Conservation (phyloP, 2,797 vertebrate species). For the Graptemys geographica region DNA sequence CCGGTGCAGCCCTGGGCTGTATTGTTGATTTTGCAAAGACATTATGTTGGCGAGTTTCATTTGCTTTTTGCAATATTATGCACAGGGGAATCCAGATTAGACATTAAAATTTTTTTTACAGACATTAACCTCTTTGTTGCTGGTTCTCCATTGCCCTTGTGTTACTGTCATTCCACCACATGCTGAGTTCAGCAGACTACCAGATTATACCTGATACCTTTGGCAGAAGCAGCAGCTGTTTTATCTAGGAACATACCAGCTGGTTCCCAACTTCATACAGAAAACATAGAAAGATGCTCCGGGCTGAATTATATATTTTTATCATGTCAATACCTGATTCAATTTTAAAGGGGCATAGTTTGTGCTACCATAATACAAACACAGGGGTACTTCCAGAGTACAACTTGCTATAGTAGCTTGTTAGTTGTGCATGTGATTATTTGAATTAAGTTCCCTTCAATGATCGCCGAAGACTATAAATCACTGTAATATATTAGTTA, state of each 20-base stretch:
- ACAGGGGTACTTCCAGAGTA: not conserved
- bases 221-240: slow-evolving; percentile 52
- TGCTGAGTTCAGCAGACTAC: slow-evolving; percentile 68
- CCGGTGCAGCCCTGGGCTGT: not conserved
- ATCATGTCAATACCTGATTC: slow-evolving; percentile 5
- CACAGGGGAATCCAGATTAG: not conserved
- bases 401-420: not conserved
- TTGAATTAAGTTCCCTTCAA: not conserved
- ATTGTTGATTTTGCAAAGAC: not conserved
- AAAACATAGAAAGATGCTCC: slow-evolving; percentile 27
- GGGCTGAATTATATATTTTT: not conserved
- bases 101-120: slow-evolving; percentile 37
- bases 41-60: not conserved
- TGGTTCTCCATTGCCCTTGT: slow-evolving; percentile 37
- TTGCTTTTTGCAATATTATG: not conserved
- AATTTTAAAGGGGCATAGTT: not conserved
- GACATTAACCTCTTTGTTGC: slow-evolving; percentile 10
- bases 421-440: not conserved
- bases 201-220: slow-evolving; percentile 49
- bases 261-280: not conserved
- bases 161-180: slow-evolving; percentile 29
- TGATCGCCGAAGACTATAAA: not conserved
- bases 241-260: slow-evolving; percentile 39
- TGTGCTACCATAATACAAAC: not conserved
- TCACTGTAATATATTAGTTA: not conserved